Evolutionary conservation across 2,888 invertebrate species (phyloP), one percentile per base, ranked within the genome.

Genomic region (Calephelis perditalis): DNA sequence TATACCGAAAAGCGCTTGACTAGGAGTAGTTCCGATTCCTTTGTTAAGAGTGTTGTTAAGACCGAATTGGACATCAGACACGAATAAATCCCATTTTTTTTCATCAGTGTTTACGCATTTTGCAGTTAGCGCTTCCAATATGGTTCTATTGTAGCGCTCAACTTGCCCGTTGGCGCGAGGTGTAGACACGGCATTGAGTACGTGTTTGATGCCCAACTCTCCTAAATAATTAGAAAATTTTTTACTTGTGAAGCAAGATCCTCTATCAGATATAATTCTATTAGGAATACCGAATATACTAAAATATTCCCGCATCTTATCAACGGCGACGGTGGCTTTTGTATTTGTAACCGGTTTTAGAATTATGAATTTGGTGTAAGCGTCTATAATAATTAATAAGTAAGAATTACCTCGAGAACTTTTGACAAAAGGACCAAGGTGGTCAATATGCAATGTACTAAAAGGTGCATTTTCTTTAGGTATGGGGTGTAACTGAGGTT

Each of bases 401-500:
- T 65, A 46, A 0, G 56, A 56, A 47, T 61, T 56, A 5, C 62
- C 61, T 40, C 35, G 49, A 11, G n/a, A 43, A 44, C 62, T 65
- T 35, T 58, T 60, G n/a, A 62, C 56, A 37, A 65, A 65, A 10
- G 65, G 63, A n/a, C 62, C 62, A 8, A 65, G 45, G 46, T 65
- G 62, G 45, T 63, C 63, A 26, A 62, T 57, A 26, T 65, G 65
- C 4, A 65, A 0, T 0, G 63, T 65, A 15, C 60, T 52, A 9
- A 68, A 65, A 2, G 68, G 65, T 3, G 52, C 46, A 35, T 61
- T 60, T 9, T 59, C 44, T 43, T 67, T 67, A 15, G 61, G 63
- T 46, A 67, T 69, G 2, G 67, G 67, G 57, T 69, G 67, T 9
- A 68, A 59, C 7, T 61, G 63, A 3, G 61, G 64, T 59, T 67